Base-by-base conservation (phyloP, 2,797 vertebrate genomes). In the Sebastes minor region DNA sequence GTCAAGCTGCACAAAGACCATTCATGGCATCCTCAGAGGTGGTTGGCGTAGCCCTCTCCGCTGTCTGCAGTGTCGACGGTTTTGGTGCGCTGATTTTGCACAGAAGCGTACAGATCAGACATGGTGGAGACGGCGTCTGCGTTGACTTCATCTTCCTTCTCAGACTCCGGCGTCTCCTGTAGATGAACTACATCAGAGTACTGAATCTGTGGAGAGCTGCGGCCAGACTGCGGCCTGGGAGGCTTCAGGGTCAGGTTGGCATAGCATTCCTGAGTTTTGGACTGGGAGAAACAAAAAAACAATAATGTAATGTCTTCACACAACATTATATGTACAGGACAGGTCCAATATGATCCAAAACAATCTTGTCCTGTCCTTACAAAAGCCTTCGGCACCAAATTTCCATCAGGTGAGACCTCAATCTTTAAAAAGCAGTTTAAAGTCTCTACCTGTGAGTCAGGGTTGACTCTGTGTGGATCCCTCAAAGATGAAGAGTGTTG, bases 21-120 rank as follows among this genome's bases (percentile, higher is more conserved):
- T 61, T 30, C 10, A 13, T 22, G 13, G 33, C 13, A 9, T 42
- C 13, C 42, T 63, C 75, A 95, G 49, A 95, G 81, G 35, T 94
- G 92, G 82, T 96, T 96, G 69, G 94, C 94, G 2, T 95, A 95
- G 4, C 83, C 90, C 55, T 96, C 89, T 18, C 73, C 83, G 0
- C 74, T 64, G 3, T 86, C 86, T 28, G 68, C 73, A 4, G 57
- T 78, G 62, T 87, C 55, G 4, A 92, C 20, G 1, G 64, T 86
- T 87, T 94, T 95, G 62, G 78, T 46, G n/a, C 88, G 90, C 56
- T 94, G 93, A 14, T 85, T 92, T 71, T 95, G 92, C 59, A 96
- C 95, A 2, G 95, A 94, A 3, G 95, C 94, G 2, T 96, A 96
- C 38, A 96, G 83, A 64, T 94, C 95, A 22, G 94, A 95, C 63